These are phyloP conservation scores for Bombus confusus DNA, from an alignment of 1,140 invertebrate species.

Conservation along the genomic window DNA sequence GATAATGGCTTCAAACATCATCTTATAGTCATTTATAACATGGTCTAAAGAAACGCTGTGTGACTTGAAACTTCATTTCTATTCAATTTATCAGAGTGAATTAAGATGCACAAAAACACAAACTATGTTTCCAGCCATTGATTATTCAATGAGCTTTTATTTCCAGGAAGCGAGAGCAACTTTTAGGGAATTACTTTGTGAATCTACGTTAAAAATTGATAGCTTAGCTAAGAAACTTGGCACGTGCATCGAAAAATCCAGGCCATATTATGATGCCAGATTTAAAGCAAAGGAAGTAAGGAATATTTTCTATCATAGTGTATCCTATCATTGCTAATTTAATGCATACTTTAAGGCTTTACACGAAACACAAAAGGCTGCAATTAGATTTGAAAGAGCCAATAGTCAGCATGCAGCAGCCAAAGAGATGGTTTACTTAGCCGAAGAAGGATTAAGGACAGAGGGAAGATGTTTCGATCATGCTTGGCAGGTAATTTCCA, in stretches of 20 bases:
- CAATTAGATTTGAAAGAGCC: slow-evolving; percentile 95
- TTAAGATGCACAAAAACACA: background rate
- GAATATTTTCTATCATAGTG: background rate
- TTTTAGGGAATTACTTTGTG: slow-evolving; percentile 92
- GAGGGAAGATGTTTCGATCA: slow-evolving; percentile 88
- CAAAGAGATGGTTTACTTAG: slow-evolving; percentile 96
- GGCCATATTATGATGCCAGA: slow-evolving; percentile 95
- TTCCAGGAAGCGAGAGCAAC: slow-evolving; percentile 90
- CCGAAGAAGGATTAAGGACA: slow-evolving; percentile 92
- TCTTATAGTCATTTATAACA: slow-evolving; percentile 64
- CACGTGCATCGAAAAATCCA: slow-evolving; percentile 92
- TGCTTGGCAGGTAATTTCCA: slow-evolving; percentile 91
- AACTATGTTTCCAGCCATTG: background rate
- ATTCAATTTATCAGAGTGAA: slow-evolving; percentile 14
- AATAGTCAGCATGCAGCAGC: slow-evolving; percentile 96
- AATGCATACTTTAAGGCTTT: slow-evolving; percentile 80
- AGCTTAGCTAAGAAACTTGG: slow-evolving; percentile 92
- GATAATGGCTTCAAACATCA: slow-evolving; percentile 71
- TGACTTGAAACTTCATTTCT: slow-evolving; percentile 20
- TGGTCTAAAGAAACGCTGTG: slow-evolving; percentile 64
- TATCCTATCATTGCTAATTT: background rate
- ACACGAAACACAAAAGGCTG: slow-evolving; percentile 90
- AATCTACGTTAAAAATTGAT: slow-evolving; percentile 93
- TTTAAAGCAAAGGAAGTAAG: slow-evolving; percentile 89
- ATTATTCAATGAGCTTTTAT: background rate